Conservation (phyloP, 2,888 invertebrate genomes). For the Nomada fabriciana region DNA sequence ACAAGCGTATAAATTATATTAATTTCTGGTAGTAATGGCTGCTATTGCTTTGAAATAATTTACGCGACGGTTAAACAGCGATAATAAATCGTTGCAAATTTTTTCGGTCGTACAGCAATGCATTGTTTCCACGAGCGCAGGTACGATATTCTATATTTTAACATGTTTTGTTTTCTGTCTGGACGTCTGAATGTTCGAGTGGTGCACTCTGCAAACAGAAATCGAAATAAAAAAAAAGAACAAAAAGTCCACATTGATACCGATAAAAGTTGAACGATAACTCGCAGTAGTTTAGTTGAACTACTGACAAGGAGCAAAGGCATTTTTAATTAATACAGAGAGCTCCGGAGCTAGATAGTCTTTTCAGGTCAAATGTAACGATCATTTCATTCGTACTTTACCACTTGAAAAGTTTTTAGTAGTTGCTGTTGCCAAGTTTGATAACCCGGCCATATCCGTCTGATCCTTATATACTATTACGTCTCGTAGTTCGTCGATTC, state of each 20-base stretch:
- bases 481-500: slow-evolving; percentile 47
- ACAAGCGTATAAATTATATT: slow-evolving; percentile 14
- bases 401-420: slow-evolving; percentile 48
- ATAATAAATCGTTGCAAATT: too few species aligned
- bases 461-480: slow-evolving; percentile 32
- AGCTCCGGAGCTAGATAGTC: background rate
- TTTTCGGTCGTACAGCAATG: too few species aligned
- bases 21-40: slow-evolving; percentile 24
- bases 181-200: too few species aligned
- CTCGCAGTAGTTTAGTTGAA: background rate
- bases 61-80: background rate
- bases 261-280: slow-evolving; percentile 6
- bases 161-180: too few species aligned
- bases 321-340: slow-evolving; percentile 30
- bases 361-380: slow-evolving; percentile 10
- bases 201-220: too few species aligned
- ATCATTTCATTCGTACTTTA: slow-evolving; percentile 38
- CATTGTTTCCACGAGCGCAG: too few species aligned
- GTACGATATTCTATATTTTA: too few species aligned
- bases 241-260: too few species aligned
- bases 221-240: too few species aligned
- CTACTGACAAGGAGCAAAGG: background rate
- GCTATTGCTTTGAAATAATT: background rate
- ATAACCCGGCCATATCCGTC: slow-evolving; percentile 28
- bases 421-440: slow-evolving; percentile 35